phyloP scores from a whole-genome alignment of 2,888 invertebrate species.

The Leptodirus hochenwartii region DNA sequence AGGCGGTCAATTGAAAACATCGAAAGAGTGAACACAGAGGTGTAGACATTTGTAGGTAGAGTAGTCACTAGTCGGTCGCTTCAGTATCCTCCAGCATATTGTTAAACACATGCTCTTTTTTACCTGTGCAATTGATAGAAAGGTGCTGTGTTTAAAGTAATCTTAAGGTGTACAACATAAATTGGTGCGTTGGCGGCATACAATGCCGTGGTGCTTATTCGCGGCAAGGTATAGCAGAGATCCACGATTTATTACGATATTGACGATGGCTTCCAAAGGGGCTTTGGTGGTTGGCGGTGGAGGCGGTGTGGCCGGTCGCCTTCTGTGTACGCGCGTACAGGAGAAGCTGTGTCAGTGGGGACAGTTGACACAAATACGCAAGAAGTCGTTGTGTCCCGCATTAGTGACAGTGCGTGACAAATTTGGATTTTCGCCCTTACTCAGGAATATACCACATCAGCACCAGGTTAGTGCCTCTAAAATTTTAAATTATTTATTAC shows the following conservation, averaged over 20 bases:
- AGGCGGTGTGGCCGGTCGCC: slow-evolving; percentile 66
- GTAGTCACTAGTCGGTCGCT: too few species aligned
- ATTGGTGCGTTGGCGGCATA: slow-evolving; percentile 3
- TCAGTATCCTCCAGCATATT: too few species aligned
- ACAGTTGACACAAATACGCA: slow-evolving; percentile 43
- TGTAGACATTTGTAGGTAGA: too few species aligned
- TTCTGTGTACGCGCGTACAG: slow-evolving; percentile 62
- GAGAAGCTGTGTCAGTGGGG: slow-evolving; percentile 69
- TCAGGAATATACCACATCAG: too few species aligned
- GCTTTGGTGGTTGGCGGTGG: too few species aligned
- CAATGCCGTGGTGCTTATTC: slow-evolving; percentile 15
- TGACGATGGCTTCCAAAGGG: slow-evolving; percentile 72
- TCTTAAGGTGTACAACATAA: not conserved
- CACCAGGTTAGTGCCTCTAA: too few species aligned
- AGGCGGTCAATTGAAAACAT: slow-evolving; percentile 2
- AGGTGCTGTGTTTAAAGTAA: too few species aligned
- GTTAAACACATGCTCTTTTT: too few species aligned
- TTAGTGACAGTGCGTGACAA: not conserved
- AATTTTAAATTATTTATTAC: too few species aligned
- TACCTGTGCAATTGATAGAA: too few species aligned
- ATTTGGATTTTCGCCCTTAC: not conserved
- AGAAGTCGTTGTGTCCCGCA: slow-evolving; percentile 41
- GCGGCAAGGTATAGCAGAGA: too few species aligned
- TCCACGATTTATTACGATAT: slow-evolving; percentile 44
- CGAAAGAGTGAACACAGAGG: too few species aligned